Base-by-base conservation (phyloP, 2,113 vertebrate genomes). In the Gambusia affinis region DNA sequence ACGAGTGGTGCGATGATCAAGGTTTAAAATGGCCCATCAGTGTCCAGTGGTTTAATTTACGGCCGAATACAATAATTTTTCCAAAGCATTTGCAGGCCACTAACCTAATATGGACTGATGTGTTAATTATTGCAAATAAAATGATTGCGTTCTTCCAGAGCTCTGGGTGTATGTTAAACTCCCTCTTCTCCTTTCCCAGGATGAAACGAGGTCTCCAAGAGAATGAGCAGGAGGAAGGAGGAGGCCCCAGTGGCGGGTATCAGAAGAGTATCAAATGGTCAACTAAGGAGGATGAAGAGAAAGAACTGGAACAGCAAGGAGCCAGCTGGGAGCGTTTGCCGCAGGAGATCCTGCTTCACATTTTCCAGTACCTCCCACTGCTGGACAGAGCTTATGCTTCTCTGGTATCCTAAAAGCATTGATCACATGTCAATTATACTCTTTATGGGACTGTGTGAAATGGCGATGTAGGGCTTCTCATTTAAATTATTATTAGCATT, bases 301-400 rank as follows among this genome's bases (percentile, higher is more conserved):
- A 85, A 24, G 75, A 85, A 12, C 44, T 60, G 51, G 24, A 66
- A 12, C 35, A 66, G 2, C 82, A 92, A 42, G 86, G 69, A 64
- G 60, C 29, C 74, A 24, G 92, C 64, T 99, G 97, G 97, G 95
- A 95, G 0, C 92, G 94, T 88, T 91, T 99, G 28, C 96, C 97
- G 22, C 96, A 96, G 82, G 97, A 99, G 85, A 94, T 98, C 44
- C 91, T 99, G 83, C 95, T 98, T 33, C 96, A 97, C 64, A 89
- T 99, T 60, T 98, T 98, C 75, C 96, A 98, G 92, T 96, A 96
- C 87, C 89, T 99, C 84, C 97, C 98, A 64, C 95, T 99, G 39
- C 94, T 98, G 84, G 97, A 98, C 82, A 93, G 97, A 57, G 97
- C 97, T 54, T 96, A 95, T 33, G 97, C 98, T 2, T 98, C 97